Base-by-base conservation (phyloP, 2,888 invertebrate genomes). In the Ctenicera cuprea region DNA sequence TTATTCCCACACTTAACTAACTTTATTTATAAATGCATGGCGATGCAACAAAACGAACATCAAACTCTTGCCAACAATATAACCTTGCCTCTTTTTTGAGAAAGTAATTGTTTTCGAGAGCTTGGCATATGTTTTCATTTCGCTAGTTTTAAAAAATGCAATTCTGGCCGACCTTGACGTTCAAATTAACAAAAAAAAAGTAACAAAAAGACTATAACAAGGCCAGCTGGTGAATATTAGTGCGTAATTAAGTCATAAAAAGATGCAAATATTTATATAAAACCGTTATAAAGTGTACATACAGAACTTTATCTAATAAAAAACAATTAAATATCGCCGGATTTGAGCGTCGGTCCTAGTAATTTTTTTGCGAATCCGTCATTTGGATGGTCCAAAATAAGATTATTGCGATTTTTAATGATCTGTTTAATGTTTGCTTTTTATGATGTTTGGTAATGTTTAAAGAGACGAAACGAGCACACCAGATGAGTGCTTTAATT, bases 381-480 rank as follows among this genome's bases (percentile, higher is more conserved):
- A 14, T 16, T 20, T 1, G 3, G 5, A 11, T n/a, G 41, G 30
- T 45, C 62, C 11, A 26, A 62, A 62, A 62, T 62, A 62, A 45
- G 26, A 37, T 30, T 20, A 38, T 59, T 38, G 59, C 59, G 41
- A 16, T 30, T 61, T 67, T 69, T 69, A 62, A 69, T 61, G 69
- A 50, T 50, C 69, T 69, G 69, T 69, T 61, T 69, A 69, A 61
- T 52, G 69, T 61, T 62, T 18, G 41, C 65, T 41, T 54, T 66
- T 68, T 68, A 61, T 68, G 45, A 68, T 68, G 33, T 59, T 43
- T 61, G 45, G 20, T 18, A 38, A 30, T 26, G 26, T 63, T 63
- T 63, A 30, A 33, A 52, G 30, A 37, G 48, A 37, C 33, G 18
- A 12, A 18, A 22, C 38, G 37, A 14, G 43, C 45, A 43, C 45